Evolutionary conservation across 2,888 invertebrate species (phyloP), one percentile per base, ranked within the genome.

Genomic region (Drosophila cognata): DNA sequence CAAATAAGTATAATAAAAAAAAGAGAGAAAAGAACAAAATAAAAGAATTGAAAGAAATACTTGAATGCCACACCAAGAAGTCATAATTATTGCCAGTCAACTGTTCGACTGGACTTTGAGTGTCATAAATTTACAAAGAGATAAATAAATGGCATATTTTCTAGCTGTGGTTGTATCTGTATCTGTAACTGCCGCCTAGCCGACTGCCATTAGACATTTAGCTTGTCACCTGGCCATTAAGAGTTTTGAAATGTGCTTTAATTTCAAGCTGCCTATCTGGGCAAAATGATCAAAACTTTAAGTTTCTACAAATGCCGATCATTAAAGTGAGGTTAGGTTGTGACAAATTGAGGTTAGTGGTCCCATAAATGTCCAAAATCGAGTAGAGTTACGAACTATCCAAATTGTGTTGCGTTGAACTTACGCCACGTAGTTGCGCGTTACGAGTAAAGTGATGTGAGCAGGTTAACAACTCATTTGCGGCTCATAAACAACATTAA

Each of bases 31-130:
- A 50, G 46, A 46, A 16, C 25, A 10, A n/a, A 38, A 56, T 13
- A 56, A 56, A 38, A n/a, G 50, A 65, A 61, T 56, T 70, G 70
- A 65, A 77, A 70, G 59, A 71, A 81, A 81, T 60, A 81, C 68
- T 74, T 57, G 63, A 62, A 46, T 66, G 71, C 59, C 77, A 84
- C 79, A 68, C 71, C 77, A 82, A 89, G 88, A 81, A 89, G 78
- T 84, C 89, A 85, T 85, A 85, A 88, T 89, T 85, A 89, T 88
- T 84, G 89, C 89, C 77, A 89, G 89, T 85, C 89, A 85, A 85
- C 72, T 74, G 80, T 73, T 79, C 57, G 57, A 72, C 41, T 72
- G 50, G 65, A 80, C 72, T 72, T 78, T 56, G 67, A 81, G 71
- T 81, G 74, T 73, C 79, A 68, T 84, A 89, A 89, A 85, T 85